Conservation (phyloP, 2,113 vertebrate genomes). For the Climacteris rufus region DNA sequence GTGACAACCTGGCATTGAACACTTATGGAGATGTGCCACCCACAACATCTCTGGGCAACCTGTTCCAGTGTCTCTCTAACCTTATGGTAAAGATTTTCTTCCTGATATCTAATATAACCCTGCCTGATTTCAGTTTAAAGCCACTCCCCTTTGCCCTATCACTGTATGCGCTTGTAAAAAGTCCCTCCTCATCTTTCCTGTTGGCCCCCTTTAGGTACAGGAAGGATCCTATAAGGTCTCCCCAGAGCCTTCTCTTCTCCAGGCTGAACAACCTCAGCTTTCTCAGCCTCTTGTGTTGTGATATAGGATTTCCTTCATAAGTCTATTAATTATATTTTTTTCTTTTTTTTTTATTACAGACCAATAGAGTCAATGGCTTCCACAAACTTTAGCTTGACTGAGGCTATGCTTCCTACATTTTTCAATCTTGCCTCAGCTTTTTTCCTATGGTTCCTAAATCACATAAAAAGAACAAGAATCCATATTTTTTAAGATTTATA, state of each 20-base stretch:
- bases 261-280: neutral
- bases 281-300: neutral
- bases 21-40: neutral
- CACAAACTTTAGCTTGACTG: neutral
- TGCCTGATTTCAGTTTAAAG: neutral
- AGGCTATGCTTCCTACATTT: neutral
- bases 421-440: neutral
- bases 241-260: neutral
- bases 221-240: neutral
- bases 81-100: neutral
- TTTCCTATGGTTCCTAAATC: neutral
- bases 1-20: neutral
- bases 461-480: neutral
- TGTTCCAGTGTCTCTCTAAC: neutral
- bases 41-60: neutral
- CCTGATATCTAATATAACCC: neutral
- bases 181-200: neutral
- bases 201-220: neutral
- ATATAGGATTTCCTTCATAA: neutral
- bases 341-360: neutral
- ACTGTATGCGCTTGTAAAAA: rapidly evolving
- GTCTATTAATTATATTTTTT: rapidly evolving
- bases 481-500: neutral
- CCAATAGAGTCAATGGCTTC: neutral
- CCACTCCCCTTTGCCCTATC: neutral